Evolutionary conservation across 1,140 invertebrate genomes (phyloP).

Genomic region (Polyergus mexicanus): DNA sequence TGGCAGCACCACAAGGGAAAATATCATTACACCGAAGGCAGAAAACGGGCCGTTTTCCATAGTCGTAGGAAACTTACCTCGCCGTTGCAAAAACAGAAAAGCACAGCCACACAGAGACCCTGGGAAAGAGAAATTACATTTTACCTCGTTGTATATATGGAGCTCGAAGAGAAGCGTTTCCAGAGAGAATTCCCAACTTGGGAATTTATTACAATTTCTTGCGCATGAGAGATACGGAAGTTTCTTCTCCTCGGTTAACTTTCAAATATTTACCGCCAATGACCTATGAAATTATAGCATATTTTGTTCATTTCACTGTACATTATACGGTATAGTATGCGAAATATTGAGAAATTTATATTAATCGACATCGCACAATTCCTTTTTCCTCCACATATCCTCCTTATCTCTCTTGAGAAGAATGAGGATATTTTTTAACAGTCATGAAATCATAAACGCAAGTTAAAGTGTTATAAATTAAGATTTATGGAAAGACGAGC

Average conservation of each 20-base stretch:
- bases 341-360: background rate
- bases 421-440: background rate
- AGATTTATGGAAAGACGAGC: background rate
- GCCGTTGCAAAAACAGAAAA: constrained; percentile 98
- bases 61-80: constrained; percentile 89
- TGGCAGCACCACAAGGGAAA: constrained; percentile 74
- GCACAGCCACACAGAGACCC: constrained; percentile 96
- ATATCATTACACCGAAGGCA: constrained; percentile 44
- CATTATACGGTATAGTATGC: background rate
- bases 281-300: constrained; percentile 5
- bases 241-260: constrained; percentile 9
- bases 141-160: constrained; percentile 5
- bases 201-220: constrained; percentile 33
- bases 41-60: background rate
- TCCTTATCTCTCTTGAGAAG: background rate
- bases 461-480: background rate
- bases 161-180: background rate
- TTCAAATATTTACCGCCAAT: constrained; percentile 23
- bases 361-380: background rate
- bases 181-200: background rate
- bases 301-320: background rate
- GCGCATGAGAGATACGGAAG: background rate
- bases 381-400: background rate
- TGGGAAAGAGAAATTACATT: constrained; percentile 86
- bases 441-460: background rate